Conservation (phyloP, 2,888 invertebrate species). For the Caenorhabditis angaria region DNA sequence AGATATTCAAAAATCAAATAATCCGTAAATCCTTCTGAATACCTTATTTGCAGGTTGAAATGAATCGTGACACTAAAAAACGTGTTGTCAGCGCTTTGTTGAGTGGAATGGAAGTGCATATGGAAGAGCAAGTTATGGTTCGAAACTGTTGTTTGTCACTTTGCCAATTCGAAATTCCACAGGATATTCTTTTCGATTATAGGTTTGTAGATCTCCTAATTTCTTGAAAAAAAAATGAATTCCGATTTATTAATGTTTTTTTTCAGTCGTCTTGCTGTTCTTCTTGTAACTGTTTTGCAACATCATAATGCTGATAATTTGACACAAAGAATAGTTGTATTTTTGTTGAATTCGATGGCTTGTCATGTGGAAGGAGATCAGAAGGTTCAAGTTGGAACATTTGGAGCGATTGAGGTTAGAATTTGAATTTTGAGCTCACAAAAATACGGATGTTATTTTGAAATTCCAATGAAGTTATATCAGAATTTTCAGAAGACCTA, state of each 20-base stretch:
- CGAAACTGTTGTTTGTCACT: slow-evolving; percentile 92
- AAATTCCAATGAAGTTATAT: no score
- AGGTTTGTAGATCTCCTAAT: slow-evolving; percentile 36
- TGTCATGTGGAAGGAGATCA: slow-evolving; percentile 94
- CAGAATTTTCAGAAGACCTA: no score
- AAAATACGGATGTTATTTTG: no score
- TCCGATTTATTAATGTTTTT: no score
- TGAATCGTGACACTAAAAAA: slow-evolving; percentile 68
- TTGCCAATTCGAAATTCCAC: slow-evolving; percentile 92
- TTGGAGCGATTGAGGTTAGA: slow-evolving; percentile 79
- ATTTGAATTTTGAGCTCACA: no score
- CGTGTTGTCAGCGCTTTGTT: slow-evolving; percentile 64
- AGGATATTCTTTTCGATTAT: slow-evolving; percentile 80
- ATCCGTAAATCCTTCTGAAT: neutral
- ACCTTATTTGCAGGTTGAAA: slow-evolving; percentile 44
- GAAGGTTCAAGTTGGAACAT: slow-evolving; percentile 87
- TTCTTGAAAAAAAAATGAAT: neutral
- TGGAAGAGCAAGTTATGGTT: slow-evolving; percentile 80
- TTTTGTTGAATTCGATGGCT: slow-evolving; percentile 90
- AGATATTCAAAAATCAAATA: neutral
- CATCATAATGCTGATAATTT: slow-evolving; percentile 80
- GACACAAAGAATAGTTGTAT: slow-evolving; percentile 92
- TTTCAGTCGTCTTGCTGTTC: slow-evolving; percentile 63
- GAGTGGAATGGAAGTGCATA: slow-evolving; percentile 67
- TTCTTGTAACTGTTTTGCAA: slow-evolving; percentile 69